Conservation (phyloP, 2,113 vertebrate species). For the Notiomystis cincta region DNA sequence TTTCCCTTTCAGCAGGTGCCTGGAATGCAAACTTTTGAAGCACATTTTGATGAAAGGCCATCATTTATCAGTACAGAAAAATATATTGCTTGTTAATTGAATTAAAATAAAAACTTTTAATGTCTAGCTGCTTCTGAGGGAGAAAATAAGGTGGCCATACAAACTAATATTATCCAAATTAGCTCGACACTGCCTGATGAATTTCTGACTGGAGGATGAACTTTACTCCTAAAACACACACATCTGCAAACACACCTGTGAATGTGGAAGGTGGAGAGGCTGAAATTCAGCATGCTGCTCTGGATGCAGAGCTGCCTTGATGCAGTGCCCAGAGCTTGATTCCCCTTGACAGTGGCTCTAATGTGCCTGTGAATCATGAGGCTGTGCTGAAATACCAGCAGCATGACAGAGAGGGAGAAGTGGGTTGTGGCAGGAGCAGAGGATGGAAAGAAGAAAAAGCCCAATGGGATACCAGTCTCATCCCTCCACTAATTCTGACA, state of each 20-base stretch:
- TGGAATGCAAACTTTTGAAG: neutral
- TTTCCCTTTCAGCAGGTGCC: neutral
- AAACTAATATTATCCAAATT: neutral
- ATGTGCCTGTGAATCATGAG: neutral
- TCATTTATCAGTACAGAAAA: neutral
- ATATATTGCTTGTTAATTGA: neutral
- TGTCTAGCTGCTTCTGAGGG: neutral
- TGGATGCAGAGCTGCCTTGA: neutral
- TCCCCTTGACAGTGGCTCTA: neutral
- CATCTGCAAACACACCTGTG: neutral
- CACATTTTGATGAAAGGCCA: neutral
- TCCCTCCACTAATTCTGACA: neutral
- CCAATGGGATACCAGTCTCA: neutral
- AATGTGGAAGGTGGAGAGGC: neutral
- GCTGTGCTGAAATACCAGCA: neutral
- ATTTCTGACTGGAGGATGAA: neutral
- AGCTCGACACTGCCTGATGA: fast-evolving
- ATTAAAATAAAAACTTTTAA: neutral
- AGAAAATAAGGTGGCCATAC: neutral
- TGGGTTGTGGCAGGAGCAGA: neutral
- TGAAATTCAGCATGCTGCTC: neutral
- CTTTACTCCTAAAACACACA: neutral
- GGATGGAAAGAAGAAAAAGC: neutral
- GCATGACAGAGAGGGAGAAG: neutral
- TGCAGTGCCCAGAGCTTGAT: neutral